Evolutionary conservation across 2,113 vertebrate genomes (phyloP).

Genomic region (Solea solea): DNA sequence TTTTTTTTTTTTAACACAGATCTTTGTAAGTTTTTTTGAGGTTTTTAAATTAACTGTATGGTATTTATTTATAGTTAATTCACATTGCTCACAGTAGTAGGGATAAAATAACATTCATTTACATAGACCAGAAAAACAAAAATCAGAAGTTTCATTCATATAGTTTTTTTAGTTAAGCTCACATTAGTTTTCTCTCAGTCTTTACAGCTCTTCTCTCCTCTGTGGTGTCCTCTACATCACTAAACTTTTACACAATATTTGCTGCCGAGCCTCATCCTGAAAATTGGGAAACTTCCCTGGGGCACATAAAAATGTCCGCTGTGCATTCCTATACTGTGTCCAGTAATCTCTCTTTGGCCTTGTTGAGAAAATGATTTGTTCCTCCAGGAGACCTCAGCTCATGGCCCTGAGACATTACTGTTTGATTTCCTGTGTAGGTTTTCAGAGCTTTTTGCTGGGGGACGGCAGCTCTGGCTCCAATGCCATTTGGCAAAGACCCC

Average conservation of each 20-base stretch:
- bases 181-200: slow-evolving; percentile 6
- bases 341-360: slow-evolving; percentile 77
- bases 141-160: too few species aligned
- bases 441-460: slow-evolving; percentile 66
- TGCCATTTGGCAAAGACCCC: slow-evolving; percentile 68
- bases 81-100: too few species aligned
- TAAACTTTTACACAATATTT: slow-evolving; percentile 74
- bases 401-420: slow-evolving; percentile 75
- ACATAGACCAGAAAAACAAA: too few species aligned
- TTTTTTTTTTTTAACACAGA: slow-evolving; percentile 11
- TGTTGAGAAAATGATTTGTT: slow-evolving; percentile 79
- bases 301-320: slow-evolving; percentile 71
- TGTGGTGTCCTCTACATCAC: slow-evolving; percentile 39
- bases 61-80: too few species aligned
- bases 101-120: too few species aligned
- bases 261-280: slow-evolving; percentile 65
- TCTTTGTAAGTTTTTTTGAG: too few species aligned
- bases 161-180: neutral
- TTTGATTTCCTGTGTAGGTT: slow-evolving; percentile 80
- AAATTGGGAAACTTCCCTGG: slow-evolving; percentile 74
- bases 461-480: slow-evolving; percentile 61
- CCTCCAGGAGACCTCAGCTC: slow-evolving; percentile 77
- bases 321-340: slow-evolving; percentile 76
- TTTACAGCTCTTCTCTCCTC: slow-evolving; percentile 39
- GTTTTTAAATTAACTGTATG: too few species aligned